Conservation (phyloP, 30 jellyfish, hydroid and myxozoan species). For the Hydractinia echinata region DNA sequence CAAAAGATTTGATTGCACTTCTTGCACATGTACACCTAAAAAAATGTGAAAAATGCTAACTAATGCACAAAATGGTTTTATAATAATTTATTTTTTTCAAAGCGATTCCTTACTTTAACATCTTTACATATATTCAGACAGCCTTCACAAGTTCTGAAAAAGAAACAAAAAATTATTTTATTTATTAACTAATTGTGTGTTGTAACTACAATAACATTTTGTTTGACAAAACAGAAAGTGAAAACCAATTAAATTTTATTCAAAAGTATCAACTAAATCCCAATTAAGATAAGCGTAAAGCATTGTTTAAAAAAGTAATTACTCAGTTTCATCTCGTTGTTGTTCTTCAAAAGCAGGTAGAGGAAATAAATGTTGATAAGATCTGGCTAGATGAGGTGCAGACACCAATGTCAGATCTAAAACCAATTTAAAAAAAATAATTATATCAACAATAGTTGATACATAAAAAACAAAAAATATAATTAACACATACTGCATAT, state of each 20-base stretch:
- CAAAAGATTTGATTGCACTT: conserved; percentile 59
- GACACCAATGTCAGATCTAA: conserved; percentile 82
- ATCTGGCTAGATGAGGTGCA: conserved; percentile 94
- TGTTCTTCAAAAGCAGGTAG: conserved; percentile 71
- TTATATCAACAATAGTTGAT: neutral
- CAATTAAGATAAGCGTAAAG: neutral
- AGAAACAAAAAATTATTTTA: neutral
- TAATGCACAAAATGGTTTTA: neutral
- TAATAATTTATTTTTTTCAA: neutral
- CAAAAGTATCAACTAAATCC: neutral
- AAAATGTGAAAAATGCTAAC: neutral
- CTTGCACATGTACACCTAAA: conserved; percentile 72
- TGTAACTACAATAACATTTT: neutral
- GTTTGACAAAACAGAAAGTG: too few relatives aligned
- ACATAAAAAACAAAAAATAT: neutral
- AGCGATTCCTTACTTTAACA: conserved; percentile 36
- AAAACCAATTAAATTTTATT: neutral
- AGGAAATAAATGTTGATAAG: conserved; percentile 94
- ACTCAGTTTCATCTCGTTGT: conserved; percentile 20
- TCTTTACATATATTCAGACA: conserved; percentile 59
- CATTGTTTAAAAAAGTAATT: neutral
- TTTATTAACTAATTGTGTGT: neutral
- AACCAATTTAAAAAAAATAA: neutral
- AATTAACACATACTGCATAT: conserved; percentile 57
- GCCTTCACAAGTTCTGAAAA: conserved; percentile 57